Evolutionary conservation across 1,140 invertebrate genomes (phyloP).

Genomic region (Penaeus vannamei): DNA sequence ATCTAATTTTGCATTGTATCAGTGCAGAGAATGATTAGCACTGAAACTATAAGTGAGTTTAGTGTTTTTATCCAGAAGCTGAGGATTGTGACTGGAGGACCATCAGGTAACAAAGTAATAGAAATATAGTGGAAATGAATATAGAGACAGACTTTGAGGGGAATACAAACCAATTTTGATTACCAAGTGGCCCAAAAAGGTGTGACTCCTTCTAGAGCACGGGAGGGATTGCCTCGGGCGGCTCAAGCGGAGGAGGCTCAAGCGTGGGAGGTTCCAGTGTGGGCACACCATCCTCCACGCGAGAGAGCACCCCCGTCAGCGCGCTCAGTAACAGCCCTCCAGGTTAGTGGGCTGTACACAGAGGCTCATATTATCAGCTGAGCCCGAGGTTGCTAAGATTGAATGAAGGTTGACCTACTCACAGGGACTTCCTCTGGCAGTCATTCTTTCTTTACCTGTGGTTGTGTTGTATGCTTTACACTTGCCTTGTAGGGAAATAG

Average conservation of each 20-base stretch:
- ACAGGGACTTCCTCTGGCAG: not conserved
- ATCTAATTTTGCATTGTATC: no score
- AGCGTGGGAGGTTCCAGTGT: slow-evolving; percentile 62
- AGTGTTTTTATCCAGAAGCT: no score
- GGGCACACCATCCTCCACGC: slow-evolving; percentile 62
- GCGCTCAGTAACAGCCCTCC: slow-evolving; percentile 62
- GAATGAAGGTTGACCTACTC: no score
- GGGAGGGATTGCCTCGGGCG: not conserved
- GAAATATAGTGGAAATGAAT: no score
- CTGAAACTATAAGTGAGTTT: no score
- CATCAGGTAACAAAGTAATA: no score
- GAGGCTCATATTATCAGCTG: no score
- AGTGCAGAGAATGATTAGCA: no score
- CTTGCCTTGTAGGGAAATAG: no score
- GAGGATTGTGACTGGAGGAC: no score
- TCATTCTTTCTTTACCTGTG: not conserved
- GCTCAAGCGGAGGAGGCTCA: slow-evolving; percentile 51
- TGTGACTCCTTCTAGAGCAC: slow-evolving; percentile 32
- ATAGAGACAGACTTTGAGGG: not conserved
- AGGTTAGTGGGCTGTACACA: slow-evolving; percentile 38
- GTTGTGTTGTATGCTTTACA: no score
- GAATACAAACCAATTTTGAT: slow-evolving; percentile 3
- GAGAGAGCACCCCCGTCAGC: slow-evolving; percentile 63
- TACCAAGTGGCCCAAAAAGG: slow-evolving; percentile 18
- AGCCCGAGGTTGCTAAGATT: no score